A percentile compares a stretch with the other conserved stretches of the same genome.
These are phyloP conservation scores for Caenorhabditis sp. DNA, from an alignment of 2,888 invertebrate species.

Conservation along the genomic window DNA sequence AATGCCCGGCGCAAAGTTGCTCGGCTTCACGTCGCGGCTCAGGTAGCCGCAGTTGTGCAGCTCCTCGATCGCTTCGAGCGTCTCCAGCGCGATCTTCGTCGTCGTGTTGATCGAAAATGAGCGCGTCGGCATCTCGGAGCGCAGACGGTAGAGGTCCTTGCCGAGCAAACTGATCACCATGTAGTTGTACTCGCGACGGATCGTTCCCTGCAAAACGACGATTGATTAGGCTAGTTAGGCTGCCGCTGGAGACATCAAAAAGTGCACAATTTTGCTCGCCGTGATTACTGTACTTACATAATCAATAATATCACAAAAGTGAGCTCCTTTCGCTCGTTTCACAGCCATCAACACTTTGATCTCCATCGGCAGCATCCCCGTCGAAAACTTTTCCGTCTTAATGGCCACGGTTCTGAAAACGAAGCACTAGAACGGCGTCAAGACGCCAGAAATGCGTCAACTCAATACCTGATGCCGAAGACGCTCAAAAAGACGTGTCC, in stretches of 20 bases:
- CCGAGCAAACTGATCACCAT: slow-evolving; percentile 68
- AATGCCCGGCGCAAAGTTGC: slow-evolving; percentile 65
- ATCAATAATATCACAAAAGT: slow-evolving; percentile 63
- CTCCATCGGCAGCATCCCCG: slow-evolving; percentile 57
- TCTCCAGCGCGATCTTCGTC: slow-evolving; percentile 66
- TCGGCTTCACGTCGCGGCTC: slow-evolving; percentile 63
- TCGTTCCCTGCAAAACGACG: slow-evolving; percentile 41
- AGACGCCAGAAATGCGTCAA: background rate
- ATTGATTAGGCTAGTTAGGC: too few relatives aligned
- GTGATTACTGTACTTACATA: too few relatives aligned
- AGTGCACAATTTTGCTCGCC: background rate
- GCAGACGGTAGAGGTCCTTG: slow-evolving; percentile 64
- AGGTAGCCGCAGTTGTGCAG: slow-evolving; percentile 63
- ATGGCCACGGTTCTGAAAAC: slow-evolving; percentile 45
- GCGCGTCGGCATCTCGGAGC: slow-evolving; percentile 50
- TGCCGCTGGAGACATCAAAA: background rate
- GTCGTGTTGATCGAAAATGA: slow-evolving; percentile 67
- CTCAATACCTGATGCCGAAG: slow-evolving; percentile 8
- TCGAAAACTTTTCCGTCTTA: slow-evolving; percentile 54
- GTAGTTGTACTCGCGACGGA: slow-evolving; percentile 66
- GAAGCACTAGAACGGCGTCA: background rate
- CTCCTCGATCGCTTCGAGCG: slow-evolving; percentile 64
- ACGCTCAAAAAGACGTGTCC: slow-evolving; percentile 56
- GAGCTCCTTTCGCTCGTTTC: slow-evolving; percentile 39
- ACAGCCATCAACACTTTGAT: slow-evolving; percentile 56